Evolutionary conservation across 1,140 invertebrate genomes (phyloP), one percentile per base, ranked within the genome.

Genomic region (Geopemphigus sp.): DNA sequence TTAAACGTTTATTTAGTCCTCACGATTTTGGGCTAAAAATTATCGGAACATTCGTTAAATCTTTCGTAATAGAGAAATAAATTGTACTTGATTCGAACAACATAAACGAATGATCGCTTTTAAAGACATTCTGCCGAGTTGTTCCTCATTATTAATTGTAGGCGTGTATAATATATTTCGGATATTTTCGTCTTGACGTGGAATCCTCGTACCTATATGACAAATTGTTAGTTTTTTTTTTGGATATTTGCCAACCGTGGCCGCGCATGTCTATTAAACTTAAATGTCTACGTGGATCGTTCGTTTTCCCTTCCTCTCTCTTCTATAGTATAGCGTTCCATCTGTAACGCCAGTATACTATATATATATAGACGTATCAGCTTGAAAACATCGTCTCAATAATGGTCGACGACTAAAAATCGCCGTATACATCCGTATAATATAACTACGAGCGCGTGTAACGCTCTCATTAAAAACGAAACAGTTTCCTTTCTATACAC

Each of bases 391-490:
- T 72, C 50, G 68, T 54, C 24, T 12, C 68, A 54, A 72, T 53
- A 70, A 53, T 53, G 66, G 66, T 70, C 24, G 66, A 39, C 47
- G 47, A 72, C 68, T 72, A 29, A 54, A 68, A 72, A 54, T 72
- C 50, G 29, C 50, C n/a, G 17, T 50, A 50, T 50, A 50, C 50
- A 72, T 50, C 66, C 39, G 66, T 68, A 29, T 72, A 72, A 72
- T 50, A 12, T 50, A 50, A 50, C 47, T 12, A 15, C 54, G 53
- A 29, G n/a, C 50, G 26, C 17, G 22, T 10, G 68, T 54, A 72
- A 72, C 54, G 68, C 47, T 72, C 68, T 72, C 68, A 72, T 72
- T 72, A 72, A 54, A 72, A 53, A 54, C 26, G 68, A 72, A 72
- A 72, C 68, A 17, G 50, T 72, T 72, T 72, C 68, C 68, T 72